Evolutionary conservation across 2,113 vertebrate genomes (phyloP), one percentile per base, ranked within the genome.

Genomic region (Neolamprologus fasciatus): DNA sequence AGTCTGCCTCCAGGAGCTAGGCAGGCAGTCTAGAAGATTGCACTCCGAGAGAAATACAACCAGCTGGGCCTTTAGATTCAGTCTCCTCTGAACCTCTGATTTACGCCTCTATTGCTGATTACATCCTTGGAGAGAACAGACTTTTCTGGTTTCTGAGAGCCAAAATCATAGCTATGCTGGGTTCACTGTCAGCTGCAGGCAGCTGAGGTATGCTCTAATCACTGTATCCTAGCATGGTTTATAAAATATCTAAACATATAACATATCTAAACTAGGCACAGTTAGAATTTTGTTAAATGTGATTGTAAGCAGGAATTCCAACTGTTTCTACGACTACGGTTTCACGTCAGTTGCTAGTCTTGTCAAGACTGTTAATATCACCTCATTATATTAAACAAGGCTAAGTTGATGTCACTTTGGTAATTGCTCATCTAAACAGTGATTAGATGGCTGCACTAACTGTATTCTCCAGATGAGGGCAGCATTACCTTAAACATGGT

Each of bases 381-480:
- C 45, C 26, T 78, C 17, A 51, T 78, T 78, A 50, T 50, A 78
- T 50, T 31, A 31, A 50, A 8, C 17, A 19, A 78, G 7, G 26
- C 10, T 47, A 78, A 31, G 61, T 66, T n/a, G 23, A 37, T 33
- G 53, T 14, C 76, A 54, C 82, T 76, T 45, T 45, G 80, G 79
- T 57, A 50, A 83, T 85, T 31, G 63, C 51, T 89, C 66, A 66
- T 83, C 3, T 1, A 7, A 71, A 37, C 53, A 47, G 35, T 6
- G 47, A 45, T 68, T 68, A 68, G 71, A 82, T 40, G 58, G 80
- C 1, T 82, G 92, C 90, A 93, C 8, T 86, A 9, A 40, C 17
- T 5, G 3, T 1, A 2, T 3, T 1, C 6, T 57, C 94, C 96
- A 93, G 81, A 66, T 13, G 95, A 91, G 94, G 94, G 94, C 93